These are phyloP conservation scores for Monochamus saltuarius DNA, from an alignment of 1,140 invertebrate genomes.

Conservation along the genomic window DNA sequence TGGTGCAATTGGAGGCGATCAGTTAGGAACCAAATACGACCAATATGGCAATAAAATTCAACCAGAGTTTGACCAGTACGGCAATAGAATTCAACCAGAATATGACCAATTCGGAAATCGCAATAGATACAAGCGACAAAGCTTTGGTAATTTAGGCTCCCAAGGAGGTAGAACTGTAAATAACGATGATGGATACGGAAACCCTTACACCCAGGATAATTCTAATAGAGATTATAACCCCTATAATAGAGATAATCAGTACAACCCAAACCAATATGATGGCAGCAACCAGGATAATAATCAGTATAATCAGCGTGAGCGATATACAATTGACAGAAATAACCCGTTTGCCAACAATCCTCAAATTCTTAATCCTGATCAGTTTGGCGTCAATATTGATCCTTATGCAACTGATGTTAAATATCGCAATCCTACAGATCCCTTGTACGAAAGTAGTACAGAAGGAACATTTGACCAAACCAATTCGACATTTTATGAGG, in stretches of 20 bases:
- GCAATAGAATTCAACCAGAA: slow-evolving; percentile 15
- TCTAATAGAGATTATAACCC: slow-evolving; percentile 42
- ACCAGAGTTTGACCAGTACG: slow-evolving; percentile 24
- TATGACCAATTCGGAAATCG: slow-evolving; percentile 36
- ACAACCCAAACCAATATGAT: slow-evolving; percentile 26
- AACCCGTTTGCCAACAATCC: slow-evolving; percentile 35
- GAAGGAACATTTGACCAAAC: slow-evolving; percentile 12
- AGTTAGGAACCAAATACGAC: slow-evolving; percentile 7
- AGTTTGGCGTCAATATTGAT: slow-evolving; percentile 48
- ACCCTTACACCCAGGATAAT: slow-evolving; percentile 9
- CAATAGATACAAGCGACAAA: slow-evolving; percentile 37
- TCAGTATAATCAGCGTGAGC: not conserved
- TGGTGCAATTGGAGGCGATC: slow-evolving; percentile 18
- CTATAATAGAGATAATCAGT: slow-evolving; percentile 14
- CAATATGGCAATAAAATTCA: slow-evolving; percentile 13
- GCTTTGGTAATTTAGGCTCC: slow-evolving; percentile 30
- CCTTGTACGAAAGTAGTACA: not conserved
- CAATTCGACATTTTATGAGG: slow-evolving; percentile 51
- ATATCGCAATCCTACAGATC: slow-evolving; percentile 22
- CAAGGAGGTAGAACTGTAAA: slow-evolving; percentile 24
- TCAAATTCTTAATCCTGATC: slow-evolving; percentile 40
- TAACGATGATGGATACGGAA: slow-evolving; percentile 34
- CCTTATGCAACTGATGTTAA: slow-evolving; percentile 39
- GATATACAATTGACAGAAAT: not conserved
- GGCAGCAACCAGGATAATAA: slow-evolving; percentile 33